Evolutionary conservation across 1,140 invertebrate species (phyloP).

Genomic region (Sinella curviseta): DNA sequence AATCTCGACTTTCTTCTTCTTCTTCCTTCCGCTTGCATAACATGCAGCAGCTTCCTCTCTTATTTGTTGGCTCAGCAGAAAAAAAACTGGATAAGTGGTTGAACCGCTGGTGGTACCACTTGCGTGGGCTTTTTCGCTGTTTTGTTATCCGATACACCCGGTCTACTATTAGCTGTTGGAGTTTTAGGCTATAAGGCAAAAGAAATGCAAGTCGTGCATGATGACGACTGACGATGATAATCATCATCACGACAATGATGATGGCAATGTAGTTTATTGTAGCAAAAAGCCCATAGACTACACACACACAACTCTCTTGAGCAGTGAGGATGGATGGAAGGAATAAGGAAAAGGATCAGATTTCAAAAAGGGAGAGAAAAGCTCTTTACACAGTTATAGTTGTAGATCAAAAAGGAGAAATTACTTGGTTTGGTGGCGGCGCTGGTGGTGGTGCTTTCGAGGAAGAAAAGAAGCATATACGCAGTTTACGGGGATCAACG

Average conservation of each 20-base stretch:
- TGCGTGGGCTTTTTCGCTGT: neutral
- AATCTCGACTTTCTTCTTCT: no score
- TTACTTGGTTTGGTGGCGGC: neutral
- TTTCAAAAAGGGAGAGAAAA: neutral
- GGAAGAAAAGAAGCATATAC: neutral
- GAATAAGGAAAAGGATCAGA: neutral
- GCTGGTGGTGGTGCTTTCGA: neutral
- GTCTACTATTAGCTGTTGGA: neutral
- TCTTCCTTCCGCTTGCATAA: no score
- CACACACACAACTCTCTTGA: neutral
- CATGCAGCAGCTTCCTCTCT: neutral
- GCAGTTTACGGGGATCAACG: neutral
- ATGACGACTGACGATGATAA: neutral
- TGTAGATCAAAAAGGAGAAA: conserved; percentile 3
- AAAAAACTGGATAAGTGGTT: neutral
- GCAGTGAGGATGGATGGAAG: neutral
- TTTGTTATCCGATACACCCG: neutral
- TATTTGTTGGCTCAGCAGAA: conserved; percentile 7
- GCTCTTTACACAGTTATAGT: neutral
- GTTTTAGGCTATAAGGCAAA: neutral
- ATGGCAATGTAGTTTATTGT: conserved; percentile 1
- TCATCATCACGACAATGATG: neutral
- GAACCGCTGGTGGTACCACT: neutral
- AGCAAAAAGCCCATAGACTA: neutral
- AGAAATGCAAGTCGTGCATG: neutral